Evolutionary conservation across 2,888 invertebrate genomes (phyloP), one percentile per base, ranked within the genome.

Genomic region (Osmoderma eremita): DNA sequence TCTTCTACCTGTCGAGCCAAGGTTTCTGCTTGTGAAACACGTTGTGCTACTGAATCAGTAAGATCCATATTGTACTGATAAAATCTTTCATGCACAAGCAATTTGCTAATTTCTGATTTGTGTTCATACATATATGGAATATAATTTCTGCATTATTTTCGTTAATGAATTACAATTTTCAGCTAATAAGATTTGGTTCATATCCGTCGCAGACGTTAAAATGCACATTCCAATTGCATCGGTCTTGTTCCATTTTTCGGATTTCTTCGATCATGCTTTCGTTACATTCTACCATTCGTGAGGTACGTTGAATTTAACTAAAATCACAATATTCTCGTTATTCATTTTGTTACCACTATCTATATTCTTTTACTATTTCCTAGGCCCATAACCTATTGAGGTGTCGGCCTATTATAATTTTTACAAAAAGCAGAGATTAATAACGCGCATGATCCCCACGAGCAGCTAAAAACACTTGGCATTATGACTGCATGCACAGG

Each of bases 51-150:
- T n/a, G 53, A 30, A n/a, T 64, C 64, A 1, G 4, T 39, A 8
- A 22, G n/a, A 18, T 38, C 41, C 64, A 64, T 64, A 39, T 64
- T 64, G 20, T 64, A 54, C 12, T 64, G 30, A 17, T 64, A 30
- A 24, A 64, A 41, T 20, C 24, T 49, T 42, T 64, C 64, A 20
- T 64, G 64, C 12, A 64, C 42, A 1, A 53, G 20, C 41, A 64
- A 18, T 6, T 64, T 64, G 15, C 41, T 64, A 2, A 24, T 64
- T 41, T 64, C 42, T 1, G 22, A n/a, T 20, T 64, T 64, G n/a
- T 53, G 64, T 41, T 18, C 20, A 24, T 64, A n/a, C n/a, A n/a
- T n/a, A 64, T 2, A 53, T 39, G 2, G 53, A 18, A 22, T 64
- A n/a, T n/a, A 51, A 10, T 41, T 64, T 64, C 3, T 41, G 12